phyloP scores from a whole-genome alignment of 2,888 invertebrate genomes.

The Drosophila barbarae region DNA sequence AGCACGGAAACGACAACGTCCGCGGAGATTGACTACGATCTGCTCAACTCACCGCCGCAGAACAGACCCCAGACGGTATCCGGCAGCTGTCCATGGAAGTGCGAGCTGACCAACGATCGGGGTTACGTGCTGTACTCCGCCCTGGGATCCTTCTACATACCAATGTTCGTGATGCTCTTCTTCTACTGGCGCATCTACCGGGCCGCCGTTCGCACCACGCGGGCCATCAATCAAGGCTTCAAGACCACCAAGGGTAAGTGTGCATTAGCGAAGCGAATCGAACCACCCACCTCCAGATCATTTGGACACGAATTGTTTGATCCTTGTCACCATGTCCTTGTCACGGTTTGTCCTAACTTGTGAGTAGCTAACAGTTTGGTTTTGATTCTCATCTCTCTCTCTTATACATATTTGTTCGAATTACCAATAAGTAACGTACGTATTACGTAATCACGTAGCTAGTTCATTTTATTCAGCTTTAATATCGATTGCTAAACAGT shows the following conservation, averaged over 20 bases:
- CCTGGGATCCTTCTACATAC: slow-evolving; percentile 98
- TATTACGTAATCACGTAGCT: slow-evolving; percentile 58
- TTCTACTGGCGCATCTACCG: slow-evolving; percentile 98
- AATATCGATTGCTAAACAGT: slow-evolving; percentile 57
- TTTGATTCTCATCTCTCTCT: slow-evolving; percentile 51
- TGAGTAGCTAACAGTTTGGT: slow-evolving; percentile 67
- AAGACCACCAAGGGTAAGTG: slow-evolving; percentile 89
- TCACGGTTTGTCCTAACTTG: slow-evolving; percentile 62
- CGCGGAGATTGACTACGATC: slow-evolving; percentile 48
- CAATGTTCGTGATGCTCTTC: slow-evolving; percentile 98
- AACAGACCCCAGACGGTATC: slow-evolving; percentile 66
- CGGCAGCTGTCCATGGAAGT: slow-evolving; percentile 90
- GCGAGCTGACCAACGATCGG: slow-evolving; percentile 94
- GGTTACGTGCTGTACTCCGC: slow-evolving; percentile 98
- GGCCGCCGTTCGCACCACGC: slow-evolving; percentile 95
- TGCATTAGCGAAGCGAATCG: neutral
- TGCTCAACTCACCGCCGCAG: slow-evolving; percentile 34
- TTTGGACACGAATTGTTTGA: slow-evolving; percentile 50
- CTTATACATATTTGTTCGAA: slow-evolving; percentile 24
- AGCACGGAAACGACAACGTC: slow-evolving; percentile 37
- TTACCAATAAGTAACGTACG: slow-evolving; percentile 49
- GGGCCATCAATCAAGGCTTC: slow-evolving; percentile 94
- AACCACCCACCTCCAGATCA: slow-evolving; percentile 26
- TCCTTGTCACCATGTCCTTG: slow-evolving; percentile 44
- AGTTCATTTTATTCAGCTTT: slow-evolving; percentile 64